phyloP scores from a whole-genome alignment of 2,888 invertebrate genomes.

The Dione juno region DNA sequence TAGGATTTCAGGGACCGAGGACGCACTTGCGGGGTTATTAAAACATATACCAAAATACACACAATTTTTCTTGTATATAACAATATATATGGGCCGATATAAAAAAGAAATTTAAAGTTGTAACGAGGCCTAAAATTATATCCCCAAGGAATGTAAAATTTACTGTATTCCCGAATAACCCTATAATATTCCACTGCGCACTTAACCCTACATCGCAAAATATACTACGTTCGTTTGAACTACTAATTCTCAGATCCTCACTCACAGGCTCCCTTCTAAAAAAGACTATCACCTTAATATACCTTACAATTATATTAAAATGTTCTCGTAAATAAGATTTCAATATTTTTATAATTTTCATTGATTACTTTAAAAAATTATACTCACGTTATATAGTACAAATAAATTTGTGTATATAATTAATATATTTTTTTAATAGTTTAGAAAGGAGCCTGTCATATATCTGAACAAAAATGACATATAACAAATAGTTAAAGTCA shows the following conservation, averaged over 20 bases:
- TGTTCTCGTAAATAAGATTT: constrained; percentile 13
- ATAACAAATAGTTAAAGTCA: constrained; percentile 81
- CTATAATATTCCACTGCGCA: constrained; percentile 61
- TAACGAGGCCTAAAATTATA: constrained; percentile 62
- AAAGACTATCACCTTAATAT: constrained; percentile 5
- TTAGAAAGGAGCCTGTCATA: constrained; percentile 41
- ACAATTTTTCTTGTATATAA: constrained; percentile 51
- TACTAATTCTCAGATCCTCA: constrained; percentile 72
- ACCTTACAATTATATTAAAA: constrained; percentile 12
- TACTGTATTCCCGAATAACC: constrained; percentile 71
- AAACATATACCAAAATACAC: constrained; percentile 53
- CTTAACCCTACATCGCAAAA: constrained; percentile 68
- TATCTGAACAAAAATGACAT: constrained; percentile 73
- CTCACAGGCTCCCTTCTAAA: constrained; percentile 44
- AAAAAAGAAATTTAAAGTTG: constrained; percentile 38
- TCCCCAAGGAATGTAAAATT: constrained; percentile 76
- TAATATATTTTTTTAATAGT: neutral
- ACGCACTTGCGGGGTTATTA: constrained; percentile 49
- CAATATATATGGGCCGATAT: constrained; percentile 45
- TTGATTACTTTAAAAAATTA: constrained; percentile 16
- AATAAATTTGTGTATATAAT: constrained; percentile 15
- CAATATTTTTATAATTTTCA: constrained; percentile 10
- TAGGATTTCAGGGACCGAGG: constrained; percentile 63
- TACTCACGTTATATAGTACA: constrained; percentile 1
- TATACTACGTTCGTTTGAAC: constrained; percentile 68